Base-by-base conservation (phyloP, 2,888 invertebrate species). In the Bruchidius siliquastri region DNA sequence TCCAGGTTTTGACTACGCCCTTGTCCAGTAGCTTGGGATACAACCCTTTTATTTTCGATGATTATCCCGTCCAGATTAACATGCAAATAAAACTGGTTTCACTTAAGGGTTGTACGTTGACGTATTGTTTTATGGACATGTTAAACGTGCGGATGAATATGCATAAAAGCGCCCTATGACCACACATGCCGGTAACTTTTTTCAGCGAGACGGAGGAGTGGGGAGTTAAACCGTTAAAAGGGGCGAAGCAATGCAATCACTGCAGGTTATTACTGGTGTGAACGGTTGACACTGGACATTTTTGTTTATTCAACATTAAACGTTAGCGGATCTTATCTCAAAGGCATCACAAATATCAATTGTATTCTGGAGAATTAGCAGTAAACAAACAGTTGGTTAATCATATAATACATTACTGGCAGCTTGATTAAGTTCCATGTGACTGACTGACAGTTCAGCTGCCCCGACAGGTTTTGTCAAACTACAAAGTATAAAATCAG, bases 71-170 rank as follows among this genome's bases (percentile, higher is more conserved):
- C 49, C 49, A 49, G 8, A 49, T 79, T 77, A 80, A 81, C 78
- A 79, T 77, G 79, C 79, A 80, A 80, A 80, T 78, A 77, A 80
- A 81, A 81, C 80, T 77, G 79, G 78, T 79, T 78, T 78, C 73
- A 76, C 71, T 74, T 67, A 75, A 76, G 76, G 78, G 77, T 76
- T 75, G 76, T 75, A 74, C 77, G 76, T 76, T 76, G 75, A 68
- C 8, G 70, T 74, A 76, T 78, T 77, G 77, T 78, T 78, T 78
- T 74, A 77, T 71, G 73, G 73, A 68, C 21, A 70, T 32, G 68
- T 18, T 49, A 18, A 18, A 13, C 49, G 49, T 49, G 68, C 70
- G 74, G 74, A 74, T 75, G 71, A 73, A 72, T 75, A 72, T 68
- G 71, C 71, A 70, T 74, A 72, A 30, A 71, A 66, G 72, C 70